Evolutionary conservation across 2,888 invertebrate genomes (phyloP).

Genomic region (Eristalis tenax): DNA sequence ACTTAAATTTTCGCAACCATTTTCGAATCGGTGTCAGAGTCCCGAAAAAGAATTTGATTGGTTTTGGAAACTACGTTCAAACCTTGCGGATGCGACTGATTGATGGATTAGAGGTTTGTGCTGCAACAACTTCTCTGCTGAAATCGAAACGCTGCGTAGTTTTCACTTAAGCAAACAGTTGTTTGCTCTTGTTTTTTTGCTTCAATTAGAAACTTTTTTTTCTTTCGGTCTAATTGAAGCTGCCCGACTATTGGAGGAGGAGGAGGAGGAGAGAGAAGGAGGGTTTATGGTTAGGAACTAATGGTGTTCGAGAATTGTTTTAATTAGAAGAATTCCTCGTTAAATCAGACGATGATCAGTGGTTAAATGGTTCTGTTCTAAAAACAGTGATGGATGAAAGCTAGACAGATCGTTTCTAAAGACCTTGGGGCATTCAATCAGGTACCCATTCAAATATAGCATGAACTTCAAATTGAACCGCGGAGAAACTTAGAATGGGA

Average conservation of each 20-base stretch:
- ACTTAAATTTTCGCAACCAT: conserved; percentile 5
- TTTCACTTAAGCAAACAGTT: not conserved
- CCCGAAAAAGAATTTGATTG: not conserved
- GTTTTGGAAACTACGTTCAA: not conserved
- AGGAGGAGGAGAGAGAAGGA: no score
- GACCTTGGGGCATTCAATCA: not conserved
- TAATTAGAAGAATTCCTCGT: not conserved
- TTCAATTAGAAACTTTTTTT: not conserved
- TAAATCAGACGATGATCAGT: no score
- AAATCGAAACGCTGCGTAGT: not conserved
- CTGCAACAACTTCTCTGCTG: not conserved
- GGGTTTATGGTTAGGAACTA: not conserved
- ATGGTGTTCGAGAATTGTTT: not conserved
- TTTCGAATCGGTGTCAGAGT: not conserved
- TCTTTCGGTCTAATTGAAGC: not conserved
- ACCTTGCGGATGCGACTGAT: not conserved
- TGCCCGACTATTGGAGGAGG: not conserved
- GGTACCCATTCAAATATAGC: no score
- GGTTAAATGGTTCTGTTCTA: not conserved
- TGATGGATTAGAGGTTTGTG: not conserved
- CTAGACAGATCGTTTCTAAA: not conserved
- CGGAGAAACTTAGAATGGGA: not conserved
- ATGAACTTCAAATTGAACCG: not conserved
- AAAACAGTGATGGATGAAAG: not conserved
- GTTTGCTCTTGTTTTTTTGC: no score